These are phyloP conservation scores for Lateolabrax maculatus DNA, from an alignment of 2,797 vertebrate genomes.

Conservation along the genomic window DNA sequence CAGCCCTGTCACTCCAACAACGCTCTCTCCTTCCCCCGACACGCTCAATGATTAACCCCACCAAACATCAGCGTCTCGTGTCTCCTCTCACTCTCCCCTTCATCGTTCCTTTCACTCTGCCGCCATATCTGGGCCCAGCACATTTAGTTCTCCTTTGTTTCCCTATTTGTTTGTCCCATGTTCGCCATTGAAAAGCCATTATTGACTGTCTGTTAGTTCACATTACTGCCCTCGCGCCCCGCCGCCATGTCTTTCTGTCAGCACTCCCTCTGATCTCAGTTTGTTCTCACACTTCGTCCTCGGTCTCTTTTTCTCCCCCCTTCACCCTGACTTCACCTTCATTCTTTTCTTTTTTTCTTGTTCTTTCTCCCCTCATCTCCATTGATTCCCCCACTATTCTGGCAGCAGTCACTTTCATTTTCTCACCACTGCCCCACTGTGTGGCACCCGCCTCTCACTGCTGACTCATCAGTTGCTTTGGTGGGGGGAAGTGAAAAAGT, in stretches of 20 bases:
- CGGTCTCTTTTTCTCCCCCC: background rate
- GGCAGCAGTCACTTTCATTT: conserved; percentile 62
- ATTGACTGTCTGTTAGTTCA: conserved; percentile 43
- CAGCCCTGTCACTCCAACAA: conserved; percentile 73
- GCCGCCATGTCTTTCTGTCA: conserved; percentile 27
- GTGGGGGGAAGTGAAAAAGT: conserved; percentile 33
- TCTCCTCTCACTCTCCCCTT: conserved; percentile 23
- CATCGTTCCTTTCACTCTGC: conserved; percentile 35
- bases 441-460: conserved; percentile 46
- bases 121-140: conserved; percentile 21
- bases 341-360: conserved; percentile 33
- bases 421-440: conserved; percentile 45
- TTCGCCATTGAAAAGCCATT: conserved; percentile 35
- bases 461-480: conserved; percentile 71
- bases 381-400: conserved; percentile 42
- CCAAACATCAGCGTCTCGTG: conserved; percentile 23
- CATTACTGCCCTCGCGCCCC: conserved; percentile 11
- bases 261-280: conserved; percentile 36
- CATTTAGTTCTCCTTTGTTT: conserved; percentile 38
- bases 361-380: conserved; percentile 35
- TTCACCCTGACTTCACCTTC: conserved; percentile 64
- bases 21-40: conserved; percentile 55
- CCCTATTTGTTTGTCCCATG: conserved; percentile 41
- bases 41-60: conserved; percentile 76
- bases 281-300: conserved; percentile 25